These are phyloP conservation scores for Drosophila cognata DNA, from an alignment of 2,888 invertebrate species.

Conservation along the genomic window DNA sequence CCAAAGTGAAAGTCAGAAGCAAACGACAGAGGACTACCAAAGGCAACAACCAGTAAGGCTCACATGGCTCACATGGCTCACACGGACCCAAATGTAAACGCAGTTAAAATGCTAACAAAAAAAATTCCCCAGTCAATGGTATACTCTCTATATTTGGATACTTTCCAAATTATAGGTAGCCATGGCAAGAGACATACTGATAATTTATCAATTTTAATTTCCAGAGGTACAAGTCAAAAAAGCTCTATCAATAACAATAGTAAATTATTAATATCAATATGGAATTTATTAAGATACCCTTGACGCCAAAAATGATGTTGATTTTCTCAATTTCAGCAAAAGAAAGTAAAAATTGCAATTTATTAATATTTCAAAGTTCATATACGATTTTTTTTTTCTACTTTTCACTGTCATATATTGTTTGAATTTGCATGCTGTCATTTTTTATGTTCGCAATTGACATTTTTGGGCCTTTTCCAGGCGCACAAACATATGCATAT, in stretches of 20 bases:
- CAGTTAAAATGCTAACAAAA: background rate
- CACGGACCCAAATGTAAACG: background rate
- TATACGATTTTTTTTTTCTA: background rate
- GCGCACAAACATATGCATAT: background rate
- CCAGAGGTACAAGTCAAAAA: background rate
- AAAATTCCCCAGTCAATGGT: background rate
- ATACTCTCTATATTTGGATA: too few relatives aligned
- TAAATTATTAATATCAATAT: background rate
- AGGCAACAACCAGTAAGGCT: background rate
- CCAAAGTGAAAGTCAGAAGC: slow-evolving; percentile 33
- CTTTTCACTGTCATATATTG: background rate
- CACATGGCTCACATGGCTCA: background rate
- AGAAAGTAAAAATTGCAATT: background rate
- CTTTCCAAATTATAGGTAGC: background rate
- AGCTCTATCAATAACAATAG: background rate
- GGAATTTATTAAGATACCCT: background rate
- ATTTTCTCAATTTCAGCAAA: background rate
- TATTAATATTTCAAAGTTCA: background rate
- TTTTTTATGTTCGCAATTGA: slow-evolving; percentile 17
- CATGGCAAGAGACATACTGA: background rate
- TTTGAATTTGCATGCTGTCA: slow-evolving; percentile 52
- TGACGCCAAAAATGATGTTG: background rate
- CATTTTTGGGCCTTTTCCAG: slow-evolving; percentile 1
- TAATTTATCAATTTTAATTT: background rate
- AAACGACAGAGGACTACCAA: background rate